phyloP scores from a whole-genome alignment of 2,113 vertebrate species.

The Hoplias malabaricus region DNA sequence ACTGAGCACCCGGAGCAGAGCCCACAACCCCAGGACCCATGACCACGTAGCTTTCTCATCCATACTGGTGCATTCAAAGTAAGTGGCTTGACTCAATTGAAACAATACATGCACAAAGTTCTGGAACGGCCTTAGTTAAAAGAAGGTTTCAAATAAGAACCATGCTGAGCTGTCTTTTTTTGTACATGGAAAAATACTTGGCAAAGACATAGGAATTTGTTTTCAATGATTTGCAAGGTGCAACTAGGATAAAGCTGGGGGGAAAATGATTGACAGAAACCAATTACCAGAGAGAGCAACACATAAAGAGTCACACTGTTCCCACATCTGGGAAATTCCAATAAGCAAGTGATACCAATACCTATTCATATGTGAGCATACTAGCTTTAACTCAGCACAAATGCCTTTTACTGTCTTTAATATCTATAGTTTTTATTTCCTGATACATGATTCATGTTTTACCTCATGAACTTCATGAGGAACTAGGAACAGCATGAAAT shows the following conservation, averaged over 20 bases:
- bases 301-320: not conserved
- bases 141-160: constrained; percentile 20
- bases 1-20: too few species aligned
- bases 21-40: too few species aligned
- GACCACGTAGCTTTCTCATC: too few species aligned
- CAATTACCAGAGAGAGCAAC: too few species aligned
- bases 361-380: not conserved
- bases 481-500: too few species aligned
- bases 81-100: not conserved
- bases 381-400: not conserved
- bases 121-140: not conserved
- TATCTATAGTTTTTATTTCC: too few species aligned
- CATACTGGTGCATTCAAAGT: constrained; percentile 6
- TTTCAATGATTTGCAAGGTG: constrained; percentile 1
- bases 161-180: constrained; percentile 22
- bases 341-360: not conserved
- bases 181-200: constrained; percentile 1
- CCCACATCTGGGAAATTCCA: not conserved
- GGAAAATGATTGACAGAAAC: not conserved
- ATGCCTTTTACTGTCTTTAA: not conserved
- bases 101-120: not conserved
- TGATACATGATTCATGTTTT: too few species aligned
- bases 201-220: too few species aligned
- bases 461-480: too few species aligned
- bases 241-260: not conserved